phyloP scores from a whole-genome alignment of 53 echinoderm and acorn worm species.

The Stichopus horrens region DNA sequence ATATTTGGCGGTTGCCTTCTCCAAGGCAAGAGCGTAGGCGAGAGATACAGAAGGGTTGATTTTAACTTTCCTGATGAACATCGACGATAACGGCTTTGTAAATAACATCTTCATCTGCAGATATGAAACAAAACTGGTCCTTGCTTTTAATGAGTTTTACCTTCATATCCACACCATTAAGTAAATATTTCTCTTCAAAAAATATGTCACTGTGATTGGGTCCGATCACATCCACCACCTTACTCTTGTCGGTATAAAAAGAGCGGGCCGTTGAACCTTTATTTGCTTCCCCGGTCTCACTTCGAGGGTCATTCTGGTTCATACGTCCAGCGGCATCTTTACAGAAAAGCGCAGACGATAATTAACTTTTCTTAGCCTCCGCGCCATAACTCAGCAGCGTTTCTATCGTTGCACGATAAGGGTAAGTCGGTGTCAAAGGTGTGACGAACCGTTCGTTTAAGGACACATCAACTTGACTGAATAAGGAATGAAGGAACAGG shows the following conservation, averaged over 20 bases:
- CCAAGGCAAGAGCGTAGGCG: slow-evolving; percentile 64
- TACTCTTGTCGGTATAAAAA: not conserved
- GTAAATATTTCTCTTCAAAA: slow-evolving; percentile 63
- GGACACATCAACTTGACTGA: slow-evolving; percentile 66
- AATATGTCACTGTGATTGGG: slow-evolving; percentile 64
- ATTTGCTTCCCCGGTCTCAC: not conserved
- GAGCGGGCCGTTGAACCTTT: slow-evolving; percentile 19
- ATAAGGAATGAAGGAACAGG: slow-evolving; percentile 62
- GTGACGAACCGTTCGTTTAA: slow-evolving; percentile 61
- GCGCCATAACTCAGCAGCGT: slow-evolving; percentile 54
- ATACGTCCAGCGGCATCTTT: slow-evolving; percentile 64
- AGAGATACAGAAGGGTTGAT: slow-evolving; percentile 62
- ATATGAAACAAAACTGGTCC: slow-evolving; percentile 72
- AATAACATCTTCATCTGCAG: slow-evolving; percentile 25
- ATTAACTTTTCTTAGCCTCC: slow-evolving; percentile 52
- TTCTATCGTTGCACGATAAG: slow-evolving; percentile 66
- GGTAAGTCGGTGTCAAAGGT: slow-evolving; percentile 59
- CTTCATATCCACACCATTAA: slow-evolving; percentile 66
- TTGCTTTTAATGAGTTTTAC: slow-evolving; percentile 68
- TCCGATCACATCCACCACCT: slow-evolving; percentile 48
- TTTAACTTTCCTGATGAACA: slow-evolving; percentile 74
- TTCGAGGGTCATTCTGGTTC: slow-evolving; percentile 49
- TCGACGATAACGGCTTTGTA: slow-evolving; percentile 67
- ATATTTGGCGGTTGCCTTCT: slow-evolving; percentile 72
- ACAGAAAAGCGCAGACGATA: slow-evolving; percentile 56